phyloP scores from a whole-genome alignment of 2,113 vertebrate species.

The Cochlearius cochlearius region DNA sequence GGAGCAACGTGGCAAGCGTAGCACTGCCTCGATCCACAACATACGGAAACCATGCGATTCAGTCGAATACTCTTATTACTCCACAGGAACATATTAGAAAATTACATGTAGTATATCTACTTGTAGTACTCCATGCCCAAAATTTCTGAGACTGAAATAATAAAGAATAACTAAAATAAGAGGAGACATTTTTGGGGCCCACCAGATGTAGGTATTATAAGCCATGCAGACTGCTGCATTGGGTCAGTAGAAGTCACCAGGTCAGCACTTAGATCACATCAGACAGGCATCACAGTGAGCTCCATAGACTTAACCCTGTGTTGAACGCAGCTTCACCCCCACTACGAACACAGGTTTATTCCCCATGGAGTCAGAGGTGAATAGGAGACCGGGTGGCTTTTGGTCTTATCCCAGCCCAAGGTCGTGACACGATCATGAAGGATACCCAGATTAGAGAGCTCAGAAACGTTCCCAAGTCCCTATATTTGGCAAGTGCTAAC shows the following conservation, averaged over 20 bases:
- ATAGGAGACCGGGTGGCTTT: not conserved
- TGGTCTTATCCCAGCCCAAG: not conserved
- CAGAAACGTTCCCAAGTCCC: no score
- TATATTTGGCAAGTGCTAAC: not conserved
- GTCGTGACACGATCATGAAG: rapidly evolving
- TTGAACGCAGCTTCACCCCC: no score
- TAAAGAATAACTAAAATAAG: not conserved
- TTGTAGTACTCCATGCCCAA: rapidly evolving
- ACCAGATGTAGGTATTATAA: no score
- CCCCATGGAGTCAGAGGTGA: no score
- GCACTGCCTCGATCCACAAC: no score
- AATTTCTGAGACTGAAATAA: not conserved
- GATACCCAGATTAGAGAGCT: not conserved
- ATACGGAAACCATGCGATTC: rapidly evolving
- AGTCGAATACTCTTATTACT: not conserved
- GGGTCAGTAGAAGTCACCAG: no score
- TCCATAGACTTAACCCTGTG: no score
- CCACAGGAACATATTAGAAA: not conserved
- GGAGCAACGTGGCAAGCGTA: not conserved
- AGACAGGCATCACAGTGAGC: no score
- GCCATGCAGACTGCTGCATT: no score
- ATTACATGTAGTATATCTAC: not conserved
- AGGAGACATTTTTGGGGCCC: no score
- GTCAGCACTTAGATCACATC: no score
- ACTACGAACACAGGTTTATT: no score